Evolutionary conservation across 2,113 vertebrate genomes (phyloP), one percentile per base, ranked within the genome.

Genomic region (Verasper variegatus): DNA sequence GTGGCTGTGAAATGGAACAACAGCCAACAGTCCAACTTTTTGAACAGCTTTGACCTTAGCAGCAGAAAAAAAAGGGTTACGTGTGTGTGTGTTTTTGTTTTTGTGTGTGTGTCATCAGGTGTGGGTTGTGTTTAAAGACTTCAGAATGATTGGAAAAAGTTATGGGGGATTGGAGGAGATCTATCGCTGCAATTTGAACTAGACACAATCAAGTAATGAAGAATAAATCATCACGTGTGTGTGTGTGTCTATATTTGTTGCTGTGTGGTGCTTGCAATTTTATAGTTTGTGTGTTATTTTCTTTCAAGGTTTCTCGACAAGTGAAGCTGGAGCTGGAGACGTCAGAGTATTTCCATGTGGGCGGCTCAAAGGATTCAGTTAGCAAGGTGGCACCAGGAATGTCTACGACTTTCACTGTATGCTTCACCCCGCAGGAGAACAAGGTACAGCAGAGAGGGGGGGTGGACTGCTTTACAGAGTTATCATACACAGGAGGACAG

Each of bases 391-490:
- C 95, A 8, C 93, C 96, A 1, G 96, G 96, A 42, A 74, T 95
- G 75, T 17, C 80, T 0, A 86, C 81, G 1, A 84, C 81, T 0
- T 96, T 96, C 82, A 93, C 68, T 11, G 24, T 99, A 47, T 21
- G 90, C 51, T 99, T 99, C 91, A 96, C 80, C 0, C 96, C 96
- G 0, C 80, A 90, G 0, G 93, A 97, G 82, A 96, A 92, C 80
- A 96, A 97, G 97, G 96, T 98, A 80, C 21, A 15, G 31, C 31
- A 31, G 6, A 31, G 26, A 9, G 10, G 10, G 23, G 55, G 12
- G 55, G 20, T 8, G 20, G 49, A 51, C 49, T n/a, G 15, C 49
- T 18, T 51, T 51, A 7, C 5, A 20, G 55, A 18, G 23, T 23
- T 76, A 11, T 0, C 47, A 63, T 5, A 10, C 12, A 62, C 18